A percentile compares a stretch with the other conserved stretches of the same genome.
phyloP scores from a whole-genome alignment of 2,888 invertebrate genomes.

The Charanyca ferruginea region DNA sequence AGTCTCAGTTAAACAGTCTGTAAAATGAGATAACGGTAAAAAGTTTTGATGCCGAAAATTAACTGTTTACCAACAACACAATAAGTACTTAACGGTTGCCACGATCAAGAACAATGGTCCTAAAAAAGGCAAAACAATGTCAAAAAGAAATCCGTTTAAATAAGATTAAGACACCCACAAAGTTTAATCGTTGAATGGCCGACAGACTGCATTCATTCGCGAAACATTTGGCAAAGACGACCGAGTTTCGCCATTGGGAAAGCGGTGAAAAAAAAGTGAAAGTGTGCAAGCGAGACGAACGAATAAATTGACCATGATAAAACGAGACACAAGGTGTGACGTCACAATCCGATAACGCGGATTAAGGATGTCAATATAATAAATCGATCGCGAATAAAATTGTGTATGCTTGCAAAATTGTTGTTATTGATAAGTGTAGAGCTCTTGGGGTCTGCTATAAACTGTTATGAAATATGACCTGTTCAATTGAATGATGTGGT shows the following conservation, averaged over 20 bases:
- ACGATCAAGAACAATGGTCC: conserved; percentile 61
- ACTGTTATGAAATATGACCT: conserved; percentile 36
- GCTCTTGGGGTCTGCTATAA: conserved; percentile 36
- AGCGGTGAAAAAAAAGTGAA: conserved; percentile 88
- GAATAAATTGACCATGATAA: conserved; percentile 57
- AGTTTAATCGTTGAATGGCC: conserved; percentile 62
- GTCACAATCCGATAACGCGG: conserved; percentile 68
- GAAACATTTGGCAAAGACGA: conserved; percentile 84
- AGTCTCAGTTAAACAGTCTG: conserved; percentile 8
- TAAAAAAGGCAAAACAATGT: conserved; percentile 69
- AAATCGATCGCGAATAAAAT: conserved; percentile 42
- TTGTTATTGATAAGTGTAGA: conserved; percentile 25
- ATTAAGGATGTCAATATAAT: conserved; percentile 61
- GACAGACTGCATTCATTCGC: conserved; percentile 68
- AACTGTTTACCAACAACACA: conserved; percentile 53
- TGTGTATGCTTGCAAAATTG: conserved; percentile 27
- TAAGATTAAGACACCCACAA: conserved; percentile 61
- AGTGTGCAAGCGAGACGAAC: conserved; percentile 78
- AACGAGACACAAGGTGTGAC: conserved; percentile 71
- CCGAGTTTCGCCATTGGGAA: conserved; percentile 87
- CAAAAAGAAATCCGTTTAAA: conserved; percentile 65
- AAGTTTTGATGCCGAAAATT: conserved; percentile 39
- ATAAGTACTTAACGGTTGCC: conserved; percentile 51
- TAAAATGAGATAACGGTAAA: conserved; percentile 31
- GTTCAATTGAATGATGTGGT: conserved; percentile 44